Percentiles rank a stretch among this genome's conserved stretches.
phyloP scores from a whole-genome alignment of 2,888 invertebrate genomes.

The Sminthurinus aureus region DNA sequence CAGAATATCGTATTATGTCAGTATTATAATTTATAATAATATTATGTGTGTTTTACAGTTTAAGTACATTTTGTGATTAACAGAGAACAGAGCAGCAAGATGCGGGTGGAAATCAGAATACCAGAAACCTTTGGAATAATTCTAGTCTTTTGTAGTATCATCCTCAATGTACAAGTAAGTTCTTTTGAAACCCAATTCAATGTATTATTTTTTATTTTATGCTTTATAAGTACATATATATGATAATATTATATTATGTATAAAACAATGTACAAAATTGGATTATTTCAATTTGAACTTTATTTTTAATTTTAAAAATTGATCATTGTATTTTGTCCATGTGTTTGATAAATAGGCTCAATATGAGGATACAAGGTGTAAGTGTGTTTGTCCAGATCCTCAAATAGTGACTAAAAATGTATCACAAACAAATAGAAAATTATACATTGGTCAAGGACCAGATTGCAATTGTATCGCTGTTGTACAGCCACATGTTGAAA shows the following conservation, averaged over 20 bases:
- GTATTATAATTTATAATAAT: no score
- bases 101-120: conserved; percentile 6
- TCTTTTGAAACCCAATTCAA: neutral
- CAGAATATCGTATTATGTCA: no score
- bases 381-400: conserved; percentile 84
- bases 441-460: conserved; percentile 80
- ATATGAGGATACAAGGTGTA: conserved; percentile 86
- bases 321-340: neutral
- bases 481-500: no score
- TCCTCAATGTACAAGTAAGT: conserved; percentile 13
- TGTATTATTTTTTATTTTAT: neutral
- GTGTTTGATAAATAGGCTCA: conserved; percentile 67
- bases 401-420: conserved; percentile 68
- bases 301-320: no score
- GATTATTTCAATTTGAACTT: no score
- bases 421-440: conserved; percentile 65
- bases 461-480: no score
- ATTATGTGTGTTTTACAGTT: no score
- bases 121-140: conserved; percentile 1
- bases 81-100: neutral
- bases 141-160: conserved; percentile 13
- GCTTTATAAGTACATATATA: no score
- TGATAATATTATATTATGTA: no score
- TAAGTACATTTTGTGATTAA: no score
- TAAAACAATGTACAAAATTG: no score